Evolutionary conservation across 2,888 invertebrate genomes (phyloP).

Genomic region (Hirtodrosophila alboralis): DNA sequence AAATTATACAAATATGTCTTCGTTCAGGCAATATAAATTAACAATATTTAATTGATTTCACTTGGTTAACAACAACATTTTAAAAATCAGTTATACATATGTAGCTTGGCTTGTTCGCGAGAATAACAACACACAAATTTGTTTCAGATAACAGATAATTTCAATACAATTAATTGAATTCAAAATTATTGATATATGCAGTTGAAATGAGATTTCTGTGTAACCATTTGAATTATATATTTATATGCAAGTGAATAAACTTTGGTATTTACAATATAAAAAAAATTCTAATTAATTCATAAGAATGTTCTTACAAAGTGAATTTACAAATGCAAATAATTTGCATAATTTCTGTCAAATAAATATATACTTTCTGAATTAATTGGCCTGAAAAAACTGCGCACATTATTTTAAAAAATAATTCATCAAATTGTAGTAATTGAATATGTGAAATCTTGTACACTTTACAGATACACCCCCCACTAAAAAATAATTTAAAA

Average conservation of each 20-base stretch:
- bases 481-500: neutral
- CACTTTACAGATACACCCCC: slow-evolving; percentile 29
- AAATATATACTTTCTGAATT: slow-evolving; percentile 1
- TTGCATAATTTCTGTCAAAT: slow-evolving; percentile 6
- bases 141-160: slow-evolving; percentile 5
- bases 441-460: slow-evolving; percentile 10
- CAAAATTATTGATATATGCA: slow-evolving; percentile 27
- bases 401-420: too few relatives aligned
- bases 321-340: slow-evolving; percentile 2
- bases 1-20: slow-evolving; percentile 34
- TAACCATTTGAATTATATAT: slow-evolving; percentile 33
- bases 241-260: slow-evolving; percentile 45
- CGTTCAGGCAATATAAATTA: slow-evolving; percentile 20
- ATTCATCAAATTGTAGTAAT: slow-evolving; percentile 15
- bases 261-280: slow-evolving; percentile 2
- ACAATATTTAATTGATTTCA: slow-evolving; percentile 41
- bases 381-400: neutral
- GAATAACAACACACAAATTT: slow-evolving; percentile 1
- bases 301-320: slow-evolving; percentile 1
- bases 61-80: slow-evolving; percentile 19
- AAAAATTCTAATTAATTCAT: slow-evolving; percentile 17
- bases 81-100: slow-evolving; percentile 8
- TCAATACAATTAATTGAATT: slow-evolving; percentile 27
- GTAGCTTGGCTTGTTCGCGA: slow-evolving; percentile 1
- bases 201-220: slow-evolving; percentile 1